These are phyloP conservation scores for Chaitophorus viminalis DNA, from an alignment of 2,888 invertebrate genomes.

Conservation along the genomic window DNA sequence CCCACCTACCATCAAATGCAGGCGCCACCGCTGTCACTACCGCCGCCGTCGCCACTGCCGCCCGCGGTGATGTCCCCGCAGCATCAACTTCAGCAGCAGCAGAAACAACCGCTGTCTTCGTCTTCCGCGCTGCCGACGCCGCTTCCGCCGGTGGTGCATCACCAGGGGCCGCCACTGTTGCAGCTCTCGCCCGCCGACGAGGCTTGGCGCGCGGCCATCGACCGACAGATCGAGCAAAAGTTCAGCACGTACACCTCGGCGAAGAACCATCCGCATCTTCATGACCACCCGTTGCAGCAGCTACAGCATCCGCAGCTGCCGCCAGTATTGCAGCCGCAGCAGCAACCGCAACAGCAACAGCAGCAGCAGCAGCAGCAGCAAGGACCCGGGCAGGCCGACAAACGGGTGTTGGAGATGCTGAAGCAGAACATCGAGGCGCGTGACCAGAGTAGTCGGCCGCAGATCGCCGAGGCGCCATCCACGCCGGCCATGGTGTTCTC, in stretches of 20 bases:
- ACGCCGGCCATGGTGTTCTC: constrained; percentile 53
- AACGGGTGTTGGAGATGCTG: constrained; percentile 77
- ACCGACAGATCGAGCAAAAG: constrained; percentile 72
- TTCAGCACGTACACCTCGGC: constrained; percentile 68
- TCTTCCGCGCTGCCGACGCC: constrained; percentile 62
- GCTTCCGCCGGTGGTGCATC: constrained; percentile 66
- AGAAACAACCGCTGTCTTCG: constrained; percentile 51
- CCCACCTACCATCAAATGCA: constrained; percentile 60
- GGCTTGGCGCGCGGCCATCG: constrained; percentile 71
- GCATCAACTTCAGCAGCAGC: constrained; percentile 1
- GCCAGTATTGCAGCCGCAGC: not conserved
- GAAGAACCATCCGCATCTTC: constrained; percentile 63
- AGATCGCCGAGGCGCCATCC: constrained; percentile 68
- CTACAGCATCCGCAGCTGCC: not conserved
- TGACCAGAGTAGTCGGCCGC: constrained; percentile 68
- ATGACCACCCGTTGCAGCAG: not conserved
- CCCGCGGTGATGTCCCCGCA: constrained; percentile 63
- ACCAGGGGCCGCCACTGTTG: constrained; percentile 48
- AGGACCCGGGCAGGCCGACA: constrained; percentile 68
- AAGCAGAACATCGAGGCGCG: constrained; percentile 77
- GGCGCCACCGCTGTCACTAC: constrained; percentile 22
- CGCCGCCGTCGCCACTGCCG: not conserved
- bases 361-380: constrained; percentile 64
- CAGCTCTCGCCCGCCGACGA: constrained; percentile 68
- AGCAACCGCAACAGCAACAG: constrained; percentile 62